Evolutionary conservation across 1,140 invertebrate species (phyloP).

Genomic region (Rhynchophorus ferrugineus): DNA sequence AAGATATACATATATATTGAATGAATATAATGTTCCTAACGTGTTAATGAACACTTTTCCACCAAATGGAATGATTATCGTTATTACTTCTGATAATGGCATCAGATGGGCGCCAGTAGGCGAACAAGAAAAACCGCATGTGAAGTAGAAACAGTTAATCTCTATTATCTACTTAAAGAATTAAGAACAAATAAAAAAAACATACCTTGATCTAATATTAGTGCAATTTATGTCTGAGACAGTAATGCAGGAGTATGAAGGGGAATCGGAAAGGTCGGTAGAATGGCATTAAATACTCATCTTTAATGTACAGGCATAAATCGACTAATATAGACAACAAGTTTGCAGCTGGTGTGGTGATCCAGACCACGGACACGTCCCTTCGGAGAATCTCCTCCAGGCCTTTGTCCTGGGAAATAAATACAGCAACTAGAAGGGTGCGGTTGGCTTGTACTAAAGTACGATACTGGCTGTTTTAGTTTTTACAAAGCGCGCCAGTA

Average conservation of each 20-base stretch:
- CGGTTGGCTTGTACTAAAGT: conserved; percentile 14
- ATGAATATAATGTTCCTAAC: neutral
- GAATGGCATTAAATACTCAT: conserved; percentile 37
- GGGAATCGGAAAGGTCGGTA: conserved; percentile 42
- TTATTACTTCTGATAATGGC: no score
- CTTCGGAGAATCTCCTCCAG: conserved; percentile 32
- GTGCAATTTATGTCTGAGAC: conserved; percentile 36
- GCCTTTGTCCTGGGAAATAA: conserved; percentile 34
- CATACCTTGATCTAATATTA: conserved; percentile 26
- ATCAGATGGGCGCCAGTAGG: no score
- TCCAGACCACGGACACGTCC: conserved; percentile 35
- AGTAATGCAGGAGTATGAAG: conserved; percentile 41
- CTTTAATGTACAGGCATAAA: conserved; percentile 40
- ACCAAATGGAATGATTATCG: no score
- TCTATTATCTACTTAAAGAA: neutral
- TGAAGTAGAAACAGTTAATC: neutral
- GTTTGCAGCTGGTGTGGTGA: conserved; percentile 36
- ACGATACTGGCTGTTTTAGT: neutral
- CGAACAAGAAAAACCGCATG: no score
- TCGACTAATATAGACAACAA: conserved; percentile 39
- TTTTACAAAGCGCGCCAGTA: no score
- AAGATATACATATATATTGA: no score
- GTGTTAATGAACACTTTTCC: neutral
- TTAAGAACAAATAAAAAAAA: conserved; percentile 12
- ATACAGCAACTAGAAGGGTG: conserved; percentile 32